Percentiles rank a stretch among this genome's conserved stretches.
Evolutionary conservation across 2,888 invertebrate genomes (phyloP).

Genomic region (Agonopterix alstromeriana): DNA sequence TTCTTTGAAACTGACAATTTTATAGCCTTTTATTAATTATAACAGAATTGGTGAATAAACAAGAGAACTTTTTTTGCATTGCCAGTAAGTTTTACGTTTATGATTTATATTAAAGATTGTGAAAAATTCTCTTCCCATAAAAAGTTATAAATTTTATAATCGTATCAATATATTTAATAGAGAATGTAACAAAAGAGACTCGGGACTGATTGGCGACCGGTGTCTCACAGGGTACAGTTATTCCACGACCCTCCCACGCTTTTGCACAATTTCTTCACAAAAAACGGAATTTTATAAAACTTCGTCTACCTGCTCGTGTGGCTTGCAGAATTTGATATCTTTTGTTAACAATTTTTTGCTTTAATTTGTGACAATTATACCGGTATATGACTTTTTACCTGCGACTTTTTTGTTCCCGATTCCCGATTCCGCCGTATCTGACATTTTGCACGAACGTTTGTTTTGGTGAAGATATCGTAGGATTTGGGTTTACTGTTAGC

Average conservation of each 20-base stretch:
- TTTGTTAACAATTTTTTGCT: conserved; percentile 69
- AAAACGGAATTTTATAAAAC: conserved; percentile 49
- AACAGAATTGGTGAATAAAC: too few species aligned
- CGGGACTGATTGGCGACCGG: conserved; percentile 35
- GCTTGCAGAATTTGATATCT: conserved; percentile 76
- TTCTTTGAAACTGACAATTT: too few species aligned
- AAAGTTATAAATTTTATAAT: conserved; percentile 5
- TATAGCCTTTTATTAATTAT: too few species aligned
- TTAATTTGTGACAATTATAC: conserved; percentile 77
- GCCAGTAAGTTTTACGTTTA: too few species aligned
- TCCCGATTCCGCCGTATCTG: conserved; percentile 45
- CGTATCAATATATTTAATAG: conserved; percentile 12
- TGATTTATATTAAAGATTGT: not conserved
- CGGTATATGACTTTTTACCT: conserved; percentile 77
- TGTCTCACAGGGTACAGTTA: conserved; percentile 62
- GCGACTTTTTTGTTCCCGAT: conserved; percentile 47
- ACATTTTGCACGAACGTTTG: conserved; percentile 67
- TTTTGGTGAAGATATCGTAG: conserved; percentile 47
- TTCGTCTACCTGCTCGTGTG: conserved; percentile 74
- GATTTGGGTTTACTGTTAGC: conserved; percentile 53
- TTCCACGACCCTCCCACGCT: conserved; percentile 64
- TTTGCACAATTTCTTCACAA: conserved; percentile 69
- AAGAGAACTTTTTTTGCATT: too few species aligned
- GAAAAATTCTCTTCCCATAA: not conserved
- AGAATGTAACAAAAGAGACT: conserved; percentile 31